Base-by-base conservation (phyloP, 2,113 vertebrate genomes). In the Nibea coibor region DNA sequence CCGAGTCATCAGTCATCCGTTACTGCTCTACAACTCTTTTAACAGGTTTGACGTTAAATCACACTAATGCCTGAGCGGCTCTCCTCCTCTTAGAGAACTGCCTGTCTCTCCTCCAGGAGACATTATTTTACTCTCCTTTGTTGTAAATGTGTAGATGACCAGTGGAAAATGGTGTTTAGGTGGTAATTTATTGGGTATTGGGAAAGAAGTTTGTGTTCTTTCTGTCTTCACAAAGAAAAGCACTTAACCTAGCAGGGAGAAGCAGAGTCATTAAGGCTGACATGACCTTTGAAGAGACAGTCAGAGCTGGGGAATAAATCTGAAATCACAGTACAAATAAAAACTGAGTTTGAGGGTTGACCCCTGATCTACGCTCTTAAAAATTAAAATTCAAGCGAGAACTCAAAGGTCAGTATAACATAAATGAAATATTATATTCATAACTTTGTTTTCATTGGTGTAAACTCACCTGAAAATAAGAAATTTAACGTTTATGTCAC, bases 41-140 rank as follows among this genome's bases (percentile, higher is more conserved):
- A 58, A 43, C 67, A 69, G 78, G 54, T 74, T 68, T 62, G 85
- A 87, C 39, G 31, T 74, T 79, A 78, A 90, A 86, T 86, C 71
- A 81, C 63, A 11, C 39, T 80, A 81, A 83, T 82, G 67, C 56
- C 48, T 35, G n/a, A 61, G 62, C 10, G 17, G 45, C 75, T 85
- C 72, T 69, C 54, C 28, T 71, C 42, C 31, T 83, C 56, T 65
- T 1, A 10, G 65, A 59, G 12, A 43, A 22, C 43, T 7, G 17
- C 28, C 35, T 39, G 35, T 26, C 35, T 50, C 19, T 69, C 39
- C 15, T 82, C 54, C 35, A 50, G 54, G 61, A 51, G 22, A 74
- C 20, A 31, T 70, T 57, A 14, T 82, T 72, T 68, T 61, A 17
- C 61, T 12, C 20, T 8, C 47, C 45, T 1, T 56, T 78, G 45